These are phyloP conservation scores for Thrips palmi DNA, from an alignment of 1,140 invertebrate genomes.

Conservation along the genomic window DNA sequence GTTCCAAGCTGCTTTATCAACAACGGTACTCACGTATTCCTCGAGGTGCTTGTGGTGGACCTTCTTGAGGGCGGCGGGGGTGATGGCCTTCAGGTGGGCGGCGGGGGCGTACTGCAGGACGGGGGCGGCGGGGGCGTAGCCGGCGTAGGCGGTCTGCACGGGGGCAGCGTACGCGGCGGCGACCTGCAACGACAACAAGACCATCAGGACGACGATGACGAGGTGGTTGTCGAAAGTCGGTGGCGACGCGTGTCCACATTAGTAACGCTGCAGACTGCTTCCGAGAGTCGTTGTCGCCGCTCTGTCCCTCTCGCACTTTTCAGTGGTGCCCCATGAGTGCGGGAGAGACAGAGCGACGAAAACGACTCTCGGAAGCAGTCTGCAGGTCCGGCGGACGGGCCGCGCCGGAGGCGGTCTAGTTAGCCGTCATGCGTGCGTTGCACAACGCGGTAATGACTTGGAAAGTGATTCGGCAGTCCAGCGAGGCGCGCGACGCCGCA, in stretches of 20 bases:
- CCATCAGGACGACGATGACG: neutral
- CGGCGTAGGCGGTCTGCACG: neutral
- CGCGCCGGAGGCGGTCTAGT: neutral
- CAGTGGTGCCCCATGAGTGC: no score
- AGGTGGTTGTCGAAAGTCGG: neutral
- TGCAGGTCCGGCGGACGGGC: neutral
- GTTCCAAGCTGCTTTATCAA: neutral
- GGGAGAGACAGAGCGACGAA: no score
- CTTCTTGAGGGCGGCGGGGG: slow-evolving; percentile 12
- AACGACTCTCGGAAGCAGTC: no score
- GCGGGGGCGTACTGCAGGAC: slow-evolving; percentile 4
- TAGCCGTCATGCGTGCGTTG: neutral
- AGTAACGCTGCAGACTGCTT: neutral
- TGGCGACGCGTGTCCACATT: neutral
- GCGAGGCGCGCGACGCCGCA: no score
- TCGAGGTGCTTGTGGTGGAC: slow-evolving; percentile 15
- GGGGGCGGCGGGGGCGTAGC: slow-evolving; percentile 4
- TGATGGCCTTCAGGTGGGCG: slow-evolving; percentile 6
- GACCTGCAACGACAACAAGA: neutral
- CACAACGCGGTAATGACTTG: neutral
- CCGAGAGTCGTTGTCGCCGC: no score
- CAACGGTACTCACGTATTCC: slow-evolving; percentile 15
- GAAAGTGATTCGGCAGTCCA: neutral
- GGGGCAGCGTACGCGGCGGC: neutral
- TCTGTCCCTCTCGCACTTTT: no score